Conservation (phyloP, 2,888 invertebrate species). For the Junonia oenone region DNA sequence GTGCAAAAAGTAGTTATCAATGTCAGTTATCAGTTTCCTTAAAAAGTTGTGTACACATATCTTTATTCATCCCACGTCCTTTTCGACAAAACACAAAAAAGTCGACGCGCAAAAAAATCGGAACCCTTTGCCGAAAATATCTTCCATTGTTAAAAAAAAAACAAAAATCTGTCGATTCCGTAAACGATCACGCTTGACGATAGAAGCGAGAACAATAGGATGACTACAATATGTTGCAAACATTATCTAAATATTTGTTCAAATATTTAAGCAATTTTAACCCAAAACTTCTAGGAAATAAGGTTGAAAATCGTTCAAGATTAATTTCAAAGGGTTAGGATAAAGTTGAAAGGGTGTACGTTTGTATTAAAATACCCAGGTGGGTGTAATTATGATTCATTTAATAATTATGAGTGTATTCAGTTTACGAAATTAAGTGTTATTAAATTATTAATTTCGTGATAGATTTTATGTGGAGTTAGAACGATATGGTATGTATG, state of each 20-base stretch:
- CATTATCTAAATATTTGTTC: constrained; percentile 32
- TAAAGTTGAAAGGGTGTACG: neutral
- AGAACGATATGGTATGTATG: too few species aligned
- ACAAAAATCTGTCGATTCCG: constrained; percentile 49
- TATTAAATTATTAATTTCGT: neutral
- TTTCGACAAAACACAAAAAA: constrained; percentile 5
- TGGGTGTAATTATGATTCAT: constrained; percentile 23
- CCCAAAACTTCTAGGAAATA: neutral
- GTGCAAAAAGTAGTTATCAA: too few species aligned
- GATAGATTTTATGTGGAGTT: neutral
- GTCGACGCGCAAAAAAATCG: constrained; percentile 28
- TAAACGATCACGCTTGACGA: constrained; percentile 47
- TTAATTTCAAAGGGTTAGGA: neutral
- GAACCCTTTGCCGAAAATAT: constrained; percentile 34
- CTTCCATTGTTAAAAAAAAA: constrained; percentile 46
- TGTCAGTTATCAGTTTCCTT: too few species aligned
- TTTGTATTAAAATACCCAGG: constrained; percentile 13
- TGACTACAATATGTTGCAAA: constrained; percentile 40
- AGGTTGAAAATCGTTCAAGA: neutral
- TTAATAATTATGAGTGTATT: constrained; percentile 15
- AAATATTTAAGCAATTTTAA: neutral
- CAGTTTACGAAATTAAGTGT: neutral
- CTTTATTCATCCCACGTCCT: neutral
- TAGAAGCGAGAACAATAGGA: constrained; percentile 37
- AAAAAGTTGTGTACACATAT: neutral